Conservation (phyloP, 92 coral and sea anemone species). For the Palythoa grandis region DNA sequence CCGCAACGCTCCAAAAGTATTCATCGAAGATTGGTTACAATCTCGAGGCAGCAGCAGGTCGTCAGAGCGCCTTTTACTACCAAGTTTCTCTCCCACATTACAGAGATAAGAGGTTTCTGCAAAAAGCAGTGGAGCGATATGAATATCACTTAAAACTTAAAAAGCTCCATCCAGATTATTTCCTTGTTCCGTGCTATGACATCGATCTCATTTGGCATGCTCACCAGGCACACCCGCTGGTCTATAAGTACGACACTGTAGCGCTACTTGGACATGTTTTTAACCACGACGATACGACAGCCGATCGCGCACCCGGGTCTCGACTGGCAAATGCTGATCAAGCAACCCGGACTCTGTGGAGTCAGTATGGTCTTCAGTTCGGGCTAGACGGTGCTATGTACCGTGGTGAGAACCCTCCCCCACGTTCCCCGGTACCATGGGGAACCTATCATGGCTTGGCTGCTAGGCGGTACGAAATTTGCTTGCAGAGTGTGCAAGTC, state of each 20-base stretch:
- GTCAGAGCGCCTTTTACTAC: constrained; percentile 59
- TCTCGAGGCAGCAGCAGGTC: constrained; percentile 42
- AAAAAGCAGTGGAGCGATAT: constrained; percentile 70
- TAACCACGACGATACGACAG: constrained; percentile 63
- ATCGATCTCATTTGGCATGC: constrained; percentile 83
- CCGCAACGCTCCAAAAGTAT: constrained; percentile 15
- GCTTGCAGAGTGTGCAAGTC: constrained; percentile 39
- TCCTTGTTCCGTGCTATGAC: constrained; percentile 77
- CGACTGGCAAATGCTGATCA: constrained; percentile 42
- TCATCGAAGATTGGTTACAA: constrained; percentile 47
- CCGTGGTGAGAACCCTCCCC: constrained; percentile 59
- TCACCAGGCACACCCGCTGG: constrained; percentile 72
- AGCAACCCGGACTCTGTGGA: constrained; percentile 48
- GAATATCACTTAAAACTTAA: constrained; percentile 68
- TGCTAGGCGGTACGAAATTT: constrained; percentile 34
- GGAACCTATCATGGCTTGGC: constrained; percentile 44
- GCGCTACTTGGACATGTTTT: constrained; percentile 61
- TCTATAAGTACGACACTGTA: constrained; percentile 58
- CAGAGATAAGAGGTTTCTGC: constrained; percentile 55
- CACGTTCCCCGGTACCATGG: not conserved
- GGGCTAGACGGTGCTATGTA: constrained; percentile 62
- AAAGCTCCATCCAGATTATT: constrained; percentile 58
- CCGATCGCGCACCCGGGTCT: constrained; percentile 63
- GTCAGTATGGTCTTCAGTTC: constrained; percentile 35
- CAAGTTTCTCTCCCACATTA: constrained; percentile 84